Base-by-base conservation (phyloP, 2,113 vertebrate species). In the Bostrychus sinensis region DNA sequence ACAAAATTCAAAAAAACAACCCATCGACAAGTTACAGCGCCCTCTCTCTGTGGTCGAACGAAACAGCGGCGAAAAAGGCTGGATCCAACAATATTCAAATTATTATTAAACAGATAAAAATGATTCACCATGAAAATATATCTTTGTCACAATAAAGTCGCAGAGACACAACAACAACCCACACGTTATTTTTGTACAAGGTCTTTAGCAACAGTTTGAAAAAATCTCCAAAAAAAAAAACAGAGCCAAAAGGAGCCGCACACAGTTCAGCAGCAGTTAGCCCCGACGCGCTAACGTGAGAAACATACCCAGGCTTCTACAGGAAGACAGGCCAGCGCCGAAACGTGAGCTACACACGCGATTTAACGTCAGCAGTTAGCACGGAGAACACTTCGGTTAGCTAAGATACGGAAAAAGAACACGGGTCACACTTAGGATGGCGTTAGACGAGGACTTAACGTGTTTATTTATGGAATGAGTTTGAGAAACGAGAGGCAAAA, bases 31-130 rank as follows among this genome's bases (percentile, higher is more conserved):
- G n/a, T 46, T 71, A 51, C 6, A 81, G 75, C 62, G 79, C 67
- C 75, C 80, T 66, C 76, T 81, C 83, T 84, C 86, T 85, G 84
- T 85, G 82, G 82, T 75, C 82, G 37, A 16, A n/a, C 41, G 22
- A 45, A n/a, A 5, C 51, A 38, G 59, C 38, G 7, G 74, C 68
- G n/a, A n/a, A n/a, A 41, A 57, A 72, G 54, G 17, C 57, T n/a
- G 48, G 32, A 12, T 58, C 54, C 23, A 28, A 39, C 68, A 43
- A 20, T 48, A 73, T 62, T 43, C 32, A 34, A 50, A 57, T 32
- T 48, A 48, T 48, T 48, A 48, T 22, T 54, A 60, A 10, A 22
- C 42, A 62, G 14, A 43, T 53, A 50, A 28, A 51, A 51, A 51
- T 51, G 48, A 51, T 51, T 51, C 48, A 51, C 48, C 48, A 51